Evolutionary conservation across 2,113 vertebrate species (phyloP).

Genomic region (Pygoscelis antarcticus): DNA sequence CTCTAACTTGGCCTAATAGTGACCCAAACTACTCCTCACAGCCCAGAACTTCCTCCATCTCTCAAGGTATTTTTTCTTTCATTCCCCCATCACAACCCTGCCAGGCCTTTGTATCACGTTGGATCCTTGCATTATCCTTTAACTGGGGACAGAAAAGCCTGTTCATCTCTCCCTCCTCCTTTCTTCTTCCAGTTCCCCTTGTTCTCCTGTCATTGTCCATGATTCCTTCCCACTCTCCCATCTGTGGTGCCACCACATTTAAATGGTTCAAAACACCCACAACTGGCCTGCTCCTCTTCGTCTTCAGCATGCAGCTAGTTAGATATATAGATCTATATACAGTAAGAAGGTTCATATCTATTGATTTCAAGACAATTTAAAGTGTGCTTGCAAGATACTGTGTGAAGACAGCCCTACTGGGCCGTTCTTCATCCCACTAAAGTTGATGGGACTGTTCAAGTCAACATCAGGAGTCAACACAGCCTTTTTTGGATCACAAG

Average conservation of each 20-base stretch:
- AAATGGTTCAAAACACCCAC: background rate
- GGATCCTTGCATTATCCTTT: background rate
- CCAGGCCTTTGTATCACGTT: fast-evolving
- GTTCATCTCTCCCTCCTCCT: background rate
- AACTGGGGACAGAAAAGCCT: background rate
- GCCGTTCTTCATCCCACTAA: background rate
- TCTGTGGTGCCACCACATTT: background rate
- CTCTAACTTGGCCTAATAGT: background rate
- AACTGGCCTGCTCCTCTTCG: background rate
- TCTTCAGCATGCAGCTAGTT: background rate
- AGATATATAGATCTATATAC: background rate
- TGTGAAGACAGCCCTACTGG: background rate
- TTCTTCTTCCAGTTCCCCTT: background rate
- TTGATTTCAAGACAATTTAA: background rate
- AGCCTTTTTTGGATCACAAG: background rate
- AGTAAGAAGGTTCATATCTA: background rate
- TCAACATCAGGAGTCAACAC: background rate
- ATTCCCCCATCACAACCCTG: background rate
- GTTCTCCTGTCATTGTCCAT: background rate
- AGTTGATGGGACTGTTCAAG: background rate
- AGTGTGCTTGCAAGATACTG: background rate
- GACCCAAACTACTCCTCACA: background rate
- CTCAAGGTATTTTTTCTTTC: background rate
- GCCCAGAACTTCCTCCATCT: background rate
- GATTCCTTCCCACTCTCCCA: background rate